These are phyloP conservation scores for Cynopterus sphinx DNA, from an alignment of 2,797 vertebrate species.

Conservation along the genomic window DNA sequence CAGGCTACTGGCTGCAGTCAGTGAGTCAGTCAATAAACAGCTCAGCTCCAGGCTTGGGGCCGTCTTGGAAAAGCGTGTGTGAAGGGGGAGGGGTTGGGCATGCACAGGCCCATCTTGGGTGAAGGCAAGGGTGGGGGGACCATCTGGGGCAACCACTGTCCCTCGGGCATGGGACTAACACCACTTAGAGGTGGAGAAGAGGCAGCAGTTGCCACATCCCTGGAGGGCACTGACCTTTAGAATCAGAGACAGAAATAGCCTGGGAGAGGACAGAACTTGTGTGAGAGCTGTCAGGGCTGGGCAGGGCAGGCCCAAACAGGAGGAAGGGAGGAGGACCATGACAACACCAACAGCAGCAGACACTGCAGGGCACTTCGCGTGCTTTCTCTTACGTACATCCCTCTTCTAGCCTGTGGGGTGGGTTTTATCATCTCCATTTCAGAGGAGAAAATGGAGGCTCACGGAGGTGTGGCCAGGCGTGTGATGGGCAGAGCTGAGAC, in stretches of 20 bases:
- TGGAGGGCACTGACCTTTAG: constrained; percentile 66
- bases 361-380: not conserved
- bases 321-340: not conserved
- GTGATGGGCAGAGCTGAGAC: not conserved
- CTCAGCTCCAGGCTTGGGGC: not conserved
- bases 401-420: not conserved
- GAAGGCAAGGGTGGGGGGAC: not conserved
- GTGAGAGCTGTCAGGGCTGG: not conserved
- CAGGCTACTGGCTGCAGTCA: not conserved
- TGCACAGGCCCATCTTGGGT: not conserved
- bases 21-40: not conserved
- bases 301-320: not conserved
- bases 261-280: not conserved
- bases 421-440: not conserved
- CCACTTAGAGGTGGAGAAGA: not conserved
- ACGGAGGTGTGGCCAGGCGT: not conserved
- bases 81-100: not conserved
- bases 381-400: not conserved
- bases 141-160: not conserved
- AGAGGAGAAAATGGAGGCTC: not conserved
- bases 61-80: not conserved
- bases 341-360: not conserved
- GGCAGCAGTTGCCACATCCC: constrained; percentile 37
- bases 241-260: constrained; percentile 69
- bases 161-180: not conserved